These are phyloP conservation scores for Plodia interpunctella DNA, from an alignment of 1,140 invertebrate species.

Conservation along the genomic window DNA sequence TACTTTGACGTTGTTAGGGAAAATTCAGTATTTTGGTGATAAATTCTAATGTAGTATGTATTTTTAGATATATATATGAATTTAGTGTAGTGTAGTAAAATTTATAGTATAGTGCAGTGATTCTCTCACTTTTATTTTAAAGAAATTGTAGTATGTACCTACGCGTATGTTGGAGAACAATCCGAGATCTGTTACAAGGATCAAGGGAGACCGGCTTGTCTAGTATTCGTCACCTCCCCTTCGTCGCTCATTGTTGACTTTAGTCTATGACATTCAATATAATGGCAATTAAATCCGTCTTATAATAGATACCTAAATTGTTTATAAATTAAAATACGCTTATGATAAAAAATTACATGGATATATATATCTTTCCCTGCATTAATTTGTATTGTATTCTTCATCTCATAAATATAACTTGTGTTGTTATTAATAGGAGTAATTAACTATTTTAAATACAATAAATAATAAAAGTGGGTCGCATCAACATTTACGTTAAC, in stretches of 20 bases:
- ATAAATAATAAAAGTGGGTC: too few relatives aligned
- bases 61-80: too few relatives aligned
- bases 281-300: not conserved
- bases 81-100: too few relatives aligned
- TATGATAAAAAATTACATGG: too few relatives aligned
- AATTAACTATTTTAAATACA: too few relatives aligned
- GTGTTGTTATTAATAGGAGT: too few relatives aligned
- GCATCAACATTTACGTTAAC: too few relatives aligned
- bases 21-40: constrained; percentile 27
- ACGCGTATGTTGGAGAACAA: constrained; percentile 25
- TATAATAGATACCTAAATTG: not conserved
- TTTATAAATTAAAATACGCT: not conserved
- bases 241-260: constrained; percentile 18
- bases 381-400: too few relatives aligned
- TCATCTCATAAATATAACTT: too few relatives aligned
- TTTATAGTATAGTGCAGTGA: too few relatives aligned
- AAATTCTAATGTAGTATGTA: not conserved
- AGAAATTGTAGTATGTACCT: not conserved
- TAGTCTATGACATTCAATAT: constrained; percentile 9
- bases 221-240: not conserved
- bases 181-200: constrained; percentile 35
- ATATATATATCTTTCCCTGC: too few relatives aligned
- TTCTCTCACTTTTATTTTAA: too few relatives aligned
- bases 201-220: constrained; percentile 38
- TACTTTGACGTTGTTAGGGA: constrained; percentile 1